Conservation (phyloP, 2,797 vertebrate species). For the Brachyalestes nurse region DNA sequence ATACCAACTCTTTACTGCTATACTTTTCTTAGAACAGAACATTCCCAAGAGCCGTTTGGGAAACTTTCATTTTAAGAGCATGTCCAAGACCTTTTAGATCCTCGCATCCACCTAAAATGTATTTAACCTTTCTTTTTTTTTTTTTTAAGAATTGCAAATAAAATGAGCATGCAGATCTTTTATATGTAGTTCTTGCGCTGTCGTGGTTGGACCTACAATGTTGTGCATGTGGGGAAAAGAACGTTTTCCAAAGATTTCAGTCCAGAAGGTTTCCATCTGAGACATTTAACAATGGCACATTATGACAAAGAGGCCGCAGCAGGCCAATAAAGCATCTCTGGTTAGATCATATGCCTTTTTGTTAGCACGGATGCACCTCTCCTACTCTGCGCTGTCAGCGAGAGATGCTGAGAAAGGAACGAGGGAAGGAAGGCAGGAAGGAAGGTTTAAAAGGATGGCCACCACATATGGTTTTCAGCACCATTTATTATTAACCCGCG, state of each 20-base stretch:
- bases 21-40: background rate
- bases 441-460: conserved; percentile 43
- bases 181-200: background rate
- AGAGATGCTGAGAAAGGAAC: conserved; percentile 39
- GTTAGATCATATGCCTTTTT: conserved; percentile 25
- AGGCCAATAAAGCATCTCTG: conserved; percentile 25
- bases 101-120: no score
- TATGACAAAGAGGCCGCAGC: conserved; percentile 13
- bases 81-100: background rate
- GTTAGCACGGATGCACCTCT: conserved; percentile 24
- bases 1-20: no score
- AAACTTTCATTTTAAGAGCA: background rate
- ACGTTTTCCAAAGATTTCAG: conserved; percentile 17
- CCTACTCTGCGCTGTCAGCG: conserved; percentile 18
- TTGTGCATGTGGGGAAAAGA: conserved; percentile 7
- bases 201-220: background rate
- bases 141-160: background rate
- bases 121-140: background rate
- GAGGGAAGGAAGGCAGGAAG: conserved; percentile 52
- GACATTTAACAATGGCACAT: conserved; percentile 16
- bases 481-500: conserved; percentile 36
- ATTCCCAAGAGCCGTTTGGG: background rate
- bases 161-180: background rate
- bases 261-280: conserved; percentile 23
- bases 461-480: conserved; percentile 38